Evolutionary conservation across 2,888 invertebrate genomes (phyloP), one percentile per base, ranked within the genome.

Genomic region (Pseudococcus longispinus): DNA sequence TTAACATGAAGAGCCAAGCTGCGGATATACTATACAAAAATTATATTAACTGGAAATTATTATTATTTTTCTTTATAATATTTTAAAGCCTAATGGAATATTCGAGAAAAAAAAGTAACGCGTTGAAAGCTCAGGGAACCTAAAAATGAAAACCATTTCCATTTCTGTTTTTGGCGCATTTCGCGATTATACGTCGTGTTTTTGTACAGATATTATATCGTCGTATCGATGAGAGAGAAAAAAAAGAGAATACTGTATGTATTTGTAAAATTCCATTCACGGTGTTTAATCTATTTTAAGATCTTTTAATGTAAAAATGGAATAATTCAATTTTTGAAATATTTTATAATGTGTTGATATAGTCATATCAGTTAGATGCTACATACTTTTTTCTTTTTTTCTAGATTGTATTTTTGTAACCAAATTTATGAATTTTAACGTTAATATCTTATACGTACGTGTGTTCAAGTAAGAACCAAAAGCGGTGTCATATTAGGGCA

Each of bases 21-120:
- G 77, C 77, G 77, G 77, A 80, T 80, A 80, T 70, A 70, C 77
- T 42, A 42, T 80, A 80, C 77, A 80, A 80, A 80, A 80, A 80
- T 29, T 80, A 80, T 80, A 42, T 9, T 74, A 74, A 74, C 32
- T 29, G 32, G 20, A 18, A 74, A 32, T 74, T 32, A 74, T 74
- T 74, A 32, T 74, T 29, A 74, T 74, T 32, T 18, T 32, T 18
- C 74, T 32, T 32, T 74, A 15, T 60, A 23, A 60, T 74, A 20
- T 74, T 74, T 70, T 15, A 70, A 74, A 29, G 32, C 32, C 8
- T 74, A n/a, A 13, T 32, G 32, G 74, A 32, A 74, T 70, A 26
- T 70, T 74, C 18, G 18, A 74, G 29, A 74, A 74, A 74, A 60
- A 74, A 74, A 74, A 60, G 60, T 60, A 60, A 60, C 23, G 60